phyloP scores from a whole-genome alignment of 2,797 vertebrate species.

The Otolemur crassicaudatus region DNA sequence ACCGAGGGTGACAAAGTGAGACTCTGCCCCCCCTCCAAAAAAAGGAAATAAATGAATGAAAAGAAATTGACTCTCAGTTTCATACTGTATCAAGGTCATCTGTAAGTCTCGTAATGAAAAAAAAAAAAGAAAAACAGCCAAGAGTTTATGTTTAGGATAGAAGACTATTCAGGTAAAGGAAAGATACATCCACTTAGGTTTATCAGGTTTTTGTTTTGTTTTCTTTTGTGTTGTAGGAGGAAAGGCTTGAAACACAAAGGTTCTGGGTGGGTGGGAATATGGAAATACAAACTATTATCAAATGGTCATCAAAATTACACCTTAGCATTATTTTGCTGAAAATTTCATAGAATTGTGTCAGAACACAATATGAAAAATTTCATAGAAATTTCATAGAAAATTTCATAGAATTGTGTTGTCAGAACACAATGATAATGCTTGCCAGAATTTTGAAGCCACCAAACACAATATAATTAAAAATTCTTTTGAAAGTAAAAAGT shows the following conservation, averaged over 20 bases:
- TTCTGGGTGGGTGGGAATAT: fast-evolving
- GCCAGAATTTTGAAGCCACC: background rate
- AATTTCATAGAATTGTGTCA: background rate
- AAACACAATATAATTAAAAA: background rate
- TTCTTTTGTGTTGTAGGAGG: background rate
- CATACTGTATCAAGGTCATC: constrained; percentile 15
- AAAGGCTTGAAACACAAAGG: background rate
- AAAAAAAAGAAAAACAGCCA: background rate
- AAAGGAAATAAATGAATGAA: background rate
- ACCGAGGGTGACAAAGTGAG: too few species aligned
- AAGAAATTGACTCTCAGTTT: constrained; percentile 45
- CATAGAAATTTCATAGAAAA: constrained; percentile 12
- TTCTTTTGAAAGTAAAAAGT: constrained; percentile 16
- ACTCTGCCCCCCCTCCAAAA: too few species aligned
- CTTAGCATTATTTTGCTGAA: constrained; percentile 42
- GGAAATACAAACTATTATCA: background rate
- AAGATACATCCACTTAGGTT: constrained; percentile 36
- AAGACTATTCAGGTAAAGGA: background rate
- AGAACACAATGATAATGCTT: background rate
- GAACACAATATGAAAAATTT: background rate
- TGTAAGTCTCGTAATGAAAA: background rate
- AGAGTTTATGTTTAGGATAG: background rate
- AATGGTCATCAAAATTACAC: constrained; percentile 40
- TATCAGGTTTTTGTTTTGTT: constrained; percentile 25
- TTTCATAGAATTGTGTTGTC: background rate